These are phyloP conservation scores for Synanthedon andrenaeformis DNA, from an alignment of 2,888 invertebrate species.

Conservation along the genomic window DNA sequence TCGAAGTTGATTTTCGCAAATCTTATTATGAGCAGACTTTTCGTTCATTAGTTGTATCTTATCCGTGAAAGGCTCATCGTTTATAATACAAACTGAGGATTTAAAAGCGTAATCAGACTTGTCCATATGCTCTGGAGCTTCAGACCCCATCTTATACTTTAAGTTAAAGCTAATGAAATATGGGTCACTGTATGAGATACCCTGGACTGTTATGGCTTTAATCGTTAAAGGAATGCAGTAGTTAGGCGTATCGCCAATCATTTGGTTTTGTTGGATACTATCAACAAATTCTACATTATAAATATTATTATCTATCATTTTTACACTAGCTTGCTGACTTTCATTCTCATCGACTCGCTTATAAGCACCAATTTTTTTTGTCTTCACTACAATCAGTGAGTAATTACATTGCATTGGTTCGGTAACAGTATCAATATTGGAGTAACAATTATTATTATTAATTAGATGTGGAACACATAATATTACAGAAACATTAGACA, in stretches of 20 bases:
- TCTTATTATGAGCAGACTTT: slow-evolving; percentile 54
- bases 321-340: slow-evolving; percentile 69
- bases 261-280: slow-evolving; percentile 72
- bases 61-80: slow-evolving; percentile 58
- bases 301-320: slow-evolving; percentile 71
- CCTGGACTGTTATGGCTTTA: slow-evolving; percentile 73
- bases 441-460: slow-evolving; percentile 71
- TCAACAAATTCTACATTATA: slow-evolving; percentile 70
- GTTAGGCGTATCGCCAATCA: slow-evolving; percentile 70
- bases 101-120: slow-evolving; percentile 74
- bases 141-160: slow-evolving; percentile 69
- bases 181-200: slow-evolving; percentile 72
- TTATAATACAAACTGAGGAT: slow-evolving; percentile 70
- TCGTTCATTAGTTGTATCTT: slow-evolving; percentile 49
- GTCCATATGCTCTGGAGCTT: slow-evolving; percentile 69
- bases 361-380: slow-evolving; percentile 72
- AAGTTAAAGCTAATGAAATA: slow-evolving; percentile 73
- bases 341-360: slow-evolving; percentile 67
- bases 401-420: slow-evolving; percentile 72
- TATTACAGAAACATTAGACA: slow-evolving; percentile 72
- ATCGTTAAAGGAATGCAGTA: slow-evolving; percentile 71
- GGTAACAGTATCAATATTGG: slow-evolving; percentile 71
- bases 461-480: slow-evolving; percentile 76
- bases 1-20: slow-evolving; percentile 50
- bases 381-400: slow-evolving; percentile 71